Conservation (phyloP, 2,113 vertebrate species). For the Sprattus sprattus region DNA sequence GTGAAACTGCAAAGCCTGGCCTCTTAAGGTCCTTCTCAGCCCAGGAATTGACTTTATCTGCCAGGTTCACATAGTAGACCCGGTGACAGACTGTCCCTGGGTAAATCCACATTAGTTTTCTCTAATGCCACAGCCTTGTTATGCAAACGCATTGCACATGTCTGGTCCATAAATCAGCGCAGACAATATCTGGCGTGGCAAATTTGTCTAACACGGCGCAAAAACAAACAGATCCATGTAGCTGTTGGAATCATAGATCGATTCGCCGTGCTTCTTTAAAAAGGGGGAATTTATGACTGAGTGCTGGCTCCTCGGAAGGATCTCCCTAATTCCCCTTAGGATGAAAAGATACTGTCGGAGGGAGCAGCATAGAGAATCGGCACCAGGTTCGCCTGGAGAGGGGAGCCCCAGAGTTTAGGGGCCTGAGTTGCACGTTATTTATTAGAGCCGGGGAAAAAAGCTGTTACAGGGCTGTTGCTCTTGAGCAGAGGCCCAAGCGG, state of each 20-base stretch:
- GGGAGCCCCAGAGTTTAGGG: slow-evolving; percentile 38
- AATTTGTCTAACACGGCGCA: slow-evolving; percentile 54
- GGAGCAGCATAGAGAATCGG: slow-evolving; percentile 56
- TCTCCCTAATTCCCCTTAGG: slow-evolving; percentile 55
- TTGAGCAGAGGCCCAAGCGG: slow-evolving; percentile 59
- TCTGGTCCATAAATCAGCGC: slow-evolving; percentile 58
- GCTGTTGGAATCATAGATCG: slow-evolving; percentile 51
- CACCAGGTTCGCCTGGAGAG: slow-evolving; percentile 51
- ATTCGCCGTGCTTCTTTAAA: slow-evolving; percentile 66
- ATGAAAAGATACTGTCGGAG: slow-evolving; percentile 52
- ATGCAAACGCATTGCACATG: slow-evolving; percentile 58
- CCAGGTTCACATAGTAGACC: not conserved
- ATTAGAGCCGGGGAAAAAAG: slow-evolving; percentile 60
- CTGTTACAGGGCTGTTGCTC: slow-evolving; percentile 59
- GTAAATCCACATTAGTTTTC: slow-evolving; percentile 53
- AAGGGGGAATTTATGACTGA: slow-evolving; percentile 57
- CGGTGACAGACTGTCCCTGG: slow-evolving; percentile 45
- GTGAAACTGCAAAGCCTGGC: not conserved
- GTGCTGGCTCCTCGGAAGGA: slow-evolving; percentile 50
- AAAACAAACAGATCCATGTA: slow-evolving; percentile 61
- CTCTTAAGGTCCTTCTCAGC: not conserved
- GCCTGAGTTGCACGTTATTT: slow-evolving; percentile 48
- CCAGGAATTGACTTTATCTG: not conserved
- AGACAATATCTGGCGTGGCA: slow-evolving; percentile 44
- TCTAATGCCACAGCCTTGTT: slow-evolving; percentile 50